Conservation (phyloP, 2,797 vertebrate genomes). For the Dendrocincla fuliginosa region DNA sequence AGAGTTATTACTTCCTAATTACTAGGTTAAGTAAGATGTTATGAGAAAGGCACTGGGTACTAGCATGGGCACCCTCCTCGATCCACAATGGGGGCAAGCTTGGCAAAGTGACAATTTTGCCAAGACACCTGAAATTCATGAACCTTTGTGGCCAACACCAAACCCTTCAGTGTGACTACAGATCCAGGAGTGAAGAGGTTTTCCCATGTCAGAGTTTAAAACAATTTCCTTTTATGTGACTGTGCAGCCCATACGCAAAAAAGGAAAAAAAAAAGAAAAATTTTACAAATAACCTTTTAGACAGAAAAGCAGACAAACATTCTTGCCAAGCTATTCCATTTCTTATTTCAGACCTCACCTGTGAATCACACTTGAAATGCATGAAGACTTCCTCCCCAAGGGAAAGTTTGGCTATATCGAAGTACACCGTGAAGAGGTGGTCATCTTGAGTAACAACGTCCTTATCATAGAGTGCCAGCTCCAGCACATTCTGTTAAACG, state of each 20-base stretch:
- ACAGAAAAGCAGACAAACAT: background rate
- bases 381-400: constrained; percentile 56
- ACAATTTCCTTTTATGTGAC: background rate
- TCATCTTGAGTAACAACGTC: constrained; percentile 76
- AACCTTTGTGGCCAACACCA: background rate
- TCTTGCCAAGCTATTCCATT: background rate
- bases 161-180: background rate
- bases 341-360: constrained; percentile 32
- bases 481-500: constrained; percentile 80
- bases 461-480: constrained; percentile 80
- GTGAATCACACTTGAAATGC: constrained; percentile 50
- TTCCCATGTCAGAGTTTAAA: background rate
- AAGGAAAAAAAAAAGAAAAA: background rate
- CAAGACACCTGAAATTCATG: background rate
- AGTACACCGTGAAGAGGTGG: constrained; percentile 75
- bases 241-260: background rate
- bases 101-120: background rate
- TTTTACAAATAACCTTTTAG: background rate
- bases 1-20: background rate
- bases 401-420: constrained; percentile 78
- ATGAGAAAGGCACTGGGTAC: background rate
- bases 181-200: background rate
- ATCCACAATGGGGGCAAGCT: rapidly evolving
- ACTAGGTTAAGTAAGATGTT: background rate
- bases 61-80: background rate